Conservation (phyloP, 2,888 invertebrate species). For the Zelleria hepariella region DNA sequence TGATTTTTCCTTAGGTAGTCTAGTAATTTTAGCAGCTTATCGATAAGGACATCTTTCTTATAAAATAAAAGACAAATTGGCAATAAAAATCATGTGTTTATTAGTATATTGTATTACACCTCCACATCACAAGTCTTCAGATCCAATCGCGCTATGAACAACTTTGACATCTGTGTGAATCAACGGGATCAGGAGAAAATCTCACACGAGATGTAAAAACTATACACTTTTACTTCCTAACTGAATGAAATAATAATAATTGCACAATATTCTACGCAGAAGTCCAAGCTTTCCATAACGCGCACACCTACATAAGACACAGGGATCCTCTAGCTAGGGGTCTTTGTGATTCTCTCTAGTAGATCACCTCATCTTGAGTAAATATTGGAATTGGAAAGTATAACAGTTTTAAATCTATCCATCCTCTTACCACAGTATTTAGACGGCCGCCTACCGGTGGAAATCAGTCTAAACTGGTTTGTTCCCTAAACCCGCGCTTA, state of each 20-base stretch:
- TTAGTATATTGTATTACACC: constrained; percentile 21
- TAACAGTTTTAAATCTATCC: too few relatives aligned
- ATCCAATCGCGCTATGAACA: background rate
- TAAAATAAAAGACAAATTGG: constrained; percentile 53
- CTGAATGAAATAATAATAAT: background rate
- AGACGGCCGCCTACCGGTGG: too few relatives aligned
- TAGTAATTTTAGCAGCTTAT: too few relatives aligned
- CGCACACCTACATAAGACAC: background rate
- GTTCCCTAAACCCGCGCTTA: background rate
- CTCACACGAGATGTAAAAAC: too few relatives aligned
- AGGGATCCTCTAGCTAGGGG: background rate
- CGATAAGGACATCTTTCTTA: too few relatives aligned
- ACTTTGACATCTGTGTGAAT: background rate
- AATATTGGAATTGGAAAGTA: too few relatives aligned
- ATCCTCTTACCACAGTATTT: too few relatives aligned
- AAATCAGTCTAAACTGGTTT: background rate
- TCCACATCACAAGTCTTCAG: constrained; percentile 19
- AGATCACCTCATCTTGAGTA: background rate
- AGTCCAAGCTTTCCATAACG: background rate
- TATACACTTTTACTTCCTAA: background rate
- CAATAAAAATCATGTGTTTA: constrained; percentile 66
- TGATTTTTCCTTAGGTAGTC: too few relatives aligned
- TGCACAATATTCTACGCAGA: background rate
- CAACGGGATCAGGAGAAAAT: background rate
- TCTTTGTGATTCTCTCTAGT: background rate